phyloP scores from a whole-genome alignment of 2,888 invertebrate genomes.

The Limnephilus auricula region DNA sequence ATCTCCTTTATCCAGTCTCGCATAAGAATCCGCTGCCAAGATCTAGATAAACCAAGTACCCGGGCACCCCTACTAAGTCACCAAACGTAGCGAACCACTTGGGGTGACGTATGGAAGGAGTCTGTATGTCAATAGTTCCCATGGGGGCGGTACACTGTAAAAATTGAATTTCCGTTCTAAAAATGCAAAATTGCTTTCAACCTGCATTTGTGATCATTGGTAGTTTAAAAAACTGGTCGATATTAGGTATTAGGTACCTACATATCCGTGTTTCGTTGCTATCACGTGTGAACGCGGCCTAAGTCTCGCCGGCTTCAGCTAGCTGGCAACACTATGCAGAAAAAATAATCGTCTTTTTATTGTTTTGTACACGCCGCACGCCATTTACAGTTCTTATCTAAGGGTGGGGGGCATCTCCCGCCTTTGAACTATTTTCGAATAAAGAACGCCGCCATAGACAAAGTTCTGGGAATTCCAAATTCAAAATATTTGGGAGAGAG shows the following conservation, averaged over 20 bases:
- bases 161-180: no score
- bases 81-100: no score
- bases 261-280: not conserved
- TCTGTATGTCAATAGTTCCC: no score
- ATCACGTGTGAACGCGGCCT: slow-evolving; percentile 11
- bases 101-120: no score
- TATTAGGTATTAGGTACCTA: not conserved
- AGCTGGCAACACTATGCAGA: slow-evolving; percentile 43
- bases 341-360: slow-evolving; percentile 49
- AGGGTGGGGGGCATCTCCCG: slow-evolving; percentile 54
- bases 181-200: not conserved
- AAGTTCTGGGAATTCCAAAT: slow-evolving; percentile 47
- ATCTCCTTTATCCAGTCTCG: no score
- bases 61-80: no score
- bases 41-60: no score
- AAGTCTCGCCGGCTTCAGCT: not conserved
- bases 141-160: no score
- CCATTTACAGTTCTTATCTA: slow-evolving; percentile 54
- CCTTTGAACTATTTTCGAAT: slow-evolving; percentile 58
- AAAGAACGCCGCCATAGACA: slow-evolving; percentile 54
- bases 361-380: slow-evolving; percentile 36
- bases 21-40: no score
- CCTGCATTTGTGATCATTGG: not conserved
- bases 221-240: not conserved
- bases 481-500: slow-evolving; percentile 47